A percentile compares a stretch with the other conserved stretches of the same genome.
These are phyloP conservation scores for Leptogaster cylindrica DNA, from an alignment of 2,888 invertebrate species.

Conservation along the genomic window DNA sequence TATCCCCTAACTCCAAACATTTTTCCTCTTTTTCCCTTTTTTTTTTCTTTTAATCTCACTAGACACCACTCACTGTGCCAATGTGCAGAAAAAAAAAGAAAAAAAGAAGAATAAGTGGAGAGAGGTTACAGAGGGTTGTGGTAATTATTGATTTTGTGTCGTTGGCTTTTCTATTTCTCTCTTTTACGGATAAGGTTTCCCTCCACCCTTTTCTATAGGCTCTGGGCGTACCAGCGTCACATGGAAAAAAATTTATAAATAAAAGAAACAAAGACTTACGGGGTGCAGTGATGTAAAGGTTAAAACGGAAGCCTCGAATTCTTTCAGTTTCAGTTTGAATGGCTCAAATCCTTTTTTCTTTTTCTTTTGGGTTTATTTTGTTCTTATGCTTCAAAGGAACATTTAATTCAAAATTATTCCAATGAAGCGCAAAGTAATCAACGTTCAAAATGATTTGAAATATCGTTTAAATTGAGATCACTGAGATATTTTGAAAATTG, in stretches of 20 bases:
- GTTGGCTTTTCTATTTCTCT: conserved; percentile 49
- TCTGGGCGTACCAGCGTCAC: too few relatives aligned
- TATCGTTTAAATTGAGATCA: too few relatives aligned
- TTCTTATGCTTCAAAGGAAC: conserved; percentile 37
- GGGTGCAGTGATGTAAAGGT: conserved; percentile 10
- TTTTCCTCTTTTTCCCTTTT: conserved; percentile 7
- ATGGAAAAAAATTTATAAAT: too few relatives aligned
- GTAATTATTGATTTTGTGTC: conserved; percentile 54
- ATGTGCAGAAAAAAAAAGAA: conserved; percentile 36
- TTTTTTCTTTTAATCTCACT: conserved; percentile 19
- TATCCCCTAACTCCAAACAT: conserved; percentile 32
- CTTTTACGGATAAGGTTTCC: conserved; percentile 11
- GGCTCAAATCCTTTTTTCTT: conserved; percentile 22
- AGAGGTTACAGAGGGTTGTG: conserved; percentile 48
- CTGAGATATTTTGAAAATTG: too few relatives aligned
- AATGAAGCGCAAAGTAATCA: neutral
- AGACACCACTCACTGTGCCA: conserved; percentile 34
- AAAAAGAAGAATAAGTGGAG: neutral
- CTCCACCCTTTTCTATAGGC: neutral
- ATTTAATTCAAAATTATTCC: conserved; percentile 25
- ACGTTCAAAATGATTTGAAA: neutral
- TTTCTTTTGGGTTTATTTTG: too few relatives aligned
- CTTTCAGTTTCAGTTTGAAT: conserved; percentile 33
- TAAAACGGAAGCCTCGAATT: conserved; percentile 9
- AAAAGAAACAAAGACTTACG: too few relatives aligned